Base-by-base conservation (phyloP, 2,888 invertebrate genomes). In the Ophion ventricosus region DNA sequence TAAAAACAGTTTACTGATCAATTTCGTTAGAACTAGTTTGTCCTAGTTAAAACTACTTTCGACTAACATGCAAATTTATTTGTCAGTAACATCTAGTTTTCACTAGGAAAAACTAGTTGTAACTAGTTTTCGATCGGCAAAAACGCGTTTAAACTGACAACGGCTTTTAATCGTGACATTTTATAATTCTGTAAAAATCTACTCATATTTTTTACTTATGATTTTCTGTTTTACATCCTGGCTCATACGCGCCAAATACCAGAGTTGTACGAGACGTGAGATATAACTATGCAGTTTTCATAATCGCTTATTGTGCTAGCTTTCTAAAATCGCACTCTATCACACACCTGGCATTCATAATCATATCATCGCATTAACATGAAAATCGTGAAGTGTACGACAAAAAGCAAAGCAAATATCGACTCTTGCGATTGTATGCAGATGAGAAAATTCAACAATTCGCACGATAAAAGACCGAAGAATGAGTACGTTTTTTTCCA, bases 291-390 rank as follows among this genome's bases (percentile, higher is more conserved):
- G 75, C 72, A 76, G 54, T 72, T 80, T 66, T 64, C 20, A 25
- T 79, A 63, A 26, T 80, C 61, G 84, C 84, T 84, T 84, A 81
- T 75, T 82, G 79, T 82, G 84, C 79, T 82, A 72, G 82, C 84
- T 84, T 84, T 57, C 2, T 35, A 40, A 80, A 66, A 67, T 83
- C 63, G 64, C 77, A 79, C 78, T 70, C 72, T 25, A 56, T 57
- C 79, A 84, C 84, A 79, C 79, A 73, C 64, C 72, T 49, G 17
- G 82, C 84, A 76, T 74, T 74, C 35, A 59, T 76, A 76, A 59
- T 82, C 67, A 40, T 64, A 25, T 29, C 23, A 77, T 77, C 72
- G 20, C 57, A 20, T 80, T 64, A 64, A 66, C 23, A 56, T 29
- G 49, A 49, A 49, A 49, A 49, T 49, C 17, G 49, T 17, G 4